Conservation (phyloP, 2,113 vertebrate species). For the Zapornia atra region DNA sequence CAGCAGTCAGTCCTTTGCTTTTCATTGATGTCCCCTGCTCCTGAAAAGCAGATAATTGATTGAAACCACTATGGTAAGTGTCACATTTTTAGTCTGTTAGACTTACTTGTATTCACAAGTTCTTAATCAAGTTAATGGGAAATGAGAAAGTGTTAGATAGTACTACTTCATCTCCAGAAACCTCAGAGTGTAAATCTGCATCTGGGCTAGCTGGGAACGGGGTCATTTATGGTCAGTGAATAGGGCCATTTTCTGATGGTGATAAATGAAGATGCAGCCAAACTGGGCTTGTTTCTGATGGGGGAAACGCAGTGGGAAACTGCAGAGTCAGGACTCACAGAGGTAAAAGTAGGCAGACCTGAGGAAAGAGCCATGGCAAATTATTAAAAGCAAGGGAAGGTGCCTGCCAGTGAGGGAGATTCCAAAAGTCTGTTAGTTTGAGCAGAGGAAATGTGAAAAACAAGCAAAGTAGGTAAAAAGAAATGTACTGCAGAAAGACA, state of each 20-base stretch:
- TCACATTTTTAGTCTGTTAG: neutral
- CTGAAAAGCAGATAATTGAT: neutral
- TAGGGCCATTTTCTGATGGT: neutral
- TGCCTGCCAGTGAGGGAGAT: rapidly evolving
- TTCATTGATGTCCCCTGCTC: neutral
- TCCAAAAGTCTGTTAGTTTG: neutral
- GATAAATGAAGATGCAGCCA: neutral
- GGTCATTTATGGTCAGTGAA: neutral
- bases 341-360: neutral
- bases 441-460: neutral
- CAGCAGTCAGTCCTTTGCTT: neutral
- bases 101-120: neutral
- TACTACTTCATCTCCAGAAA: neutral
- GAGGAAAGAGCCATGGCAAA: neutral
- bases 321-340: neutral
- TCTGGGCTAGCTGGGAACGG: neutral
- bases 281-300: neutral
- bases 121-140: neutral
- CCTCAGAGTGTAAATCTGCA: neutral
- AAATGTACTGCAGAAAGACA: neutral
- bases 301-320: neutral
- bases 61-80: neutral
- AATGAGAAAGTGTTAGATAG: neutral
- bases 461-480: neutral
- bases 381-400: neutral